Evolutionary conservation across 1,140 invertebrate species (phyloP).

Genomic region (Bradynema listronoti): DNA sequence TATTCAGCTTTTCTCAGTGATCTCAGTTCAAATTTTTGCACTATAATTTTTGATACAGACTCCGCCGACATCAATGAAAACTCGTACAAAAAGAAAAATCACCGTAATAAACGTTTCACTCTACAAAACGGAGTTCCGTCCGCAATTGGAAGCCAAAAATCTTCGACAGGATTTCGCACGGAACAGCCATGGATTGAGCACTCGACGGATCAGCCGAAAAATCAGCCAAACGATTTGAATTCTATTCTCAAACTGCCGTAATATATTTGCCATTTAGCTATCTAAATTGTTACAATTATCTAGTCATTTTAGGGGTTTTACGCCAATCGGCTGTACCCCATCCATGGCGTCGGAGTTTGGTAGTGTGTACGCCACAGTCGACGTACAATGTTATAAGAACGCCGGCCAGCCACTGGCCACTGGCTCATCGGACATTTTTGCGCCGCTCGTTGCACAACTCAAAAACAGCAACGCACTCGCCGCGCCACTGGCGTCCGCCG

Average conservation of each 20-base stretch:
- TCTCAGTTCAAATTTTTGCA: background rate
- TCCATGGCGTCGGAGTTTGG: background rate
- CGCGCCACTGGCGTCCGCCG: no score
- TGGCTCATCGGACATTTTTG: no score
- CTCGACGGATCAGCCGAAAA: background rate
- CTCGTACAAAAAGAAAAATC: background rate
- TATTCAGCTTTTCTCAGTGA: background rate
- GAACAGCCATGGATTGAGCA: background rate
- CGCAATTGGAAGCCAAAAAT: no score
- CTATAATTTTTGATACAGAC: background rate
- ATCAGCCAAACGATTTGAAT: no score
- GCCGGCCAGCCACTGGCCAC: no score
- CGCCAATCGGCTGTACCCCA: background rate
- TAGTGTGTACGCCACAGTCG: background rate
- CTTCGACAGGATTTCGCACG: background rate
- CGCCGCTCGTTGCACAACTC: no score
- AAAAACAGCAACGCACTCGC: no score
- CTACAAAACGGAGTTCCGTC: constrained; percentile 2
- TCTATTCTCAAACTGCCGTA: constrained; percentile 6
- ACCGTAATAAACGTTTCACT: background rate
- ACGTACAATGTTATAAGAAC: no score
- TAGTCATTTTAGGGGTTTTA: background rate
- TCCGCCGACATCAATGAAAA: no score
- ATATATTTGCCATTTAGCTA: background rate
- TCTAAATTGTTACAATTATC: background rate